Evolutionary conservation across 2,888 invertebrate species (phyloP).

Genomic region (Drosophila diplacantha): DNA sequence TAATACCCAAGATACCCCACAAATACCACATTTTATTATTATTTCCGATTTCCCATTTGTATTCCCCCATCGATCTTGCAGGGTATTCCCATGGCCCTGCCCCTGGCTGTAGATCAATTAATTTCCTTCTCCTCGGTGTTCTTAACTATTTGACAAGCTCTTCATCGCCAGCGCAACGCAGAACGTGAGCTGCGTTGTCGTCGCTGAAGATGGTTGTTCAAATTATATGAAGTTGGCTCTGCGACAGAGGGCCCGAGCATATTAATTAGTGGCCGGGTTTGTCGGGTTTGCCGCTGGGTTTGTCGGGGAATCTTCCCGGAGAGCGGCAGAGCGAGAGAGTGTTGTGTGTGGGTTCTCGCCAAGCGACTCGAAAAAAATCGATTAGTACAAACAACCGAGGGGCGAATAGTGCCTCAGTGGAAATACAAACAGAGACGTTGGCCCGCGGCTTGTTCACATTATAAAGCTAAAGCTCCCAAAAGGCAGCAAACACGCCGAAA

Average conservation of each 20-base stretch:
- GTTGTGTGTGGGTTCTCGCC: not conserved
- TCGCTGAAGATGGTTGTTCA: constrained; percentile 29
- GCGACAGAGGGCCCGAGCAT: constrained; percentile 37
- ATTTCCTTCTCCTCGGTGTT: constrained; percentile 26
- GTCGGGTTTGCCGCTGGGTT: too few species aligned
- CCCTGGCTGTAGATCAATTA: constrained; percentile 23
- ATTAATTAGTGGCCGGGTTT: constrained; percentile 41
- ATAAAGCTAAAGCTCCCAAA: constrained; percentile 42
- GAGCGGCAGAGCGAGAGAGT: constrained; percentile 6
- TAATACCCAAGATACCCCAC: too few species aligned
- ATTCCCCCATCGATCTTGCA: constrained; percentile 11
- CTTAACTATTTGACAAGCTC: constrained; percentile 37
- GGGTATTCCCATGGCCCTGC: constrained; percentile 24
- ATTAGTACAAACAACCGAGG: constrained; percentile 51
- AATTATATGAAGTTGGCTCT: constrained; percentile 36
- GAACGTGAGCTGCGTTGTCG: constrained; percentile 31
- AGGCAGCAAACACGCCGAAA: constrained; percentile 25
- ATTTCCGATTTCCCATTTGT: not conserved
- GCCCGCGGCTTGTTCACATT: constrained; percentile 34
- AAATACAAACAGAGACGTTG: constrained; percentile 48
- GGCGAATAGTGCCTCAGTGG: constrained; percentile 17
- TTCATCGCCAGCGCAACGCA: constrained; percentile 21
- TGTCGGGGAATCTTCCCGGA: constrained; percentile 23
- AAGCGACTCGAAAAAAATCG: constrained; percentile 53
- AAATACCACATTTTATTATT: not conserved